These are phyloP conservation scores for Lasioglossum vierecki DNA, from an alignment of 2,888 invertebrate genomes.

Conservation along the genomic window DNA sequence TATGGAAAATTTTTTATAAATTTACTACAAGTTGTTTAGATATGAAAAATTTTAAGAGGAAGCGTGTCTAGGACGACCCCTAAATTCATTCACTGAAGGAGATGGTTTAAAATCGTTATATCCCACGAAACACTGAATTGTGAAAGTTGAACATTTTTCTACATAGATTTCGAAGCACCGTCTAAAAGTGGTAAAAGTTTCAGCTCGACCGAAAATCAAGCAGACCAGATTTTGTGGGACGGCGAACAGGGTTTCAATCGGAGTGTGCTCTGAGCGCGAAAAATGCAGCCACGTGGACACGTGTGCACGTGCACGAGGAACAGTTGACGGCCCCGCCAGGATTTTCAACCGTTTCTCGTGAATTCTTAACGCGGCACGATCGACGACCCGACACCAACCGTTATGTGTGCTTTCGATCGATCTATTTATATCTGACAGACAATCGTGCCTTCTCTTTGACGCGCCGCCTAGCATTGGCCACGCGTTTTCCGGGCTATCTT, in stretches of 20 bases:
- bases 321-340: conserved; percentile 27
- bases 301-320: conserved; percentile 36
- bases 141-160: not conserved
- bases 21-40: not conserved
- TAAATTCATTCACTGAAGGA: not conserved
- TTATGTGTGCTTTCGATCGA: conserved; percentile 68
- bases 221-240: not conserved
- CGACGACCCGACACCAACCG: conserved; percentile 58
- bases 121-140: not conserved
- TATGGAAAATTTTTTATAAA: no score
- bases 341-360: conserved; percentile 46
- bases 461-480: conserved; percentile 46
- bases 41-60: not conserved
- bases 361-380: conserved; percentile 61
- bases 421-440: conserved; percentile 68
- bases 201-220: not conserved
- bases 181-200: not conserved
- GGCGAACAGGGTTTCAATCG: not conserved
- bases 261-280: not conserved
- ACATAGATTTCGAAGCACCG: not conserved
- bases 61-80: not conserved
- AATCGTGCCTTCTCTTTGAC: conserved; percentile 67
- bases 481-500: conserved; percentile 52
- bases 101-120: no score
- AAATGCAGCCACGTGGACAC: conserved; percentile 42